Percentiles rank a stretch among this genome's conserved stretches.
Conservation (phyloP, 2,797 vertebrate genomes). For the Somateria mollissima region DNA sequence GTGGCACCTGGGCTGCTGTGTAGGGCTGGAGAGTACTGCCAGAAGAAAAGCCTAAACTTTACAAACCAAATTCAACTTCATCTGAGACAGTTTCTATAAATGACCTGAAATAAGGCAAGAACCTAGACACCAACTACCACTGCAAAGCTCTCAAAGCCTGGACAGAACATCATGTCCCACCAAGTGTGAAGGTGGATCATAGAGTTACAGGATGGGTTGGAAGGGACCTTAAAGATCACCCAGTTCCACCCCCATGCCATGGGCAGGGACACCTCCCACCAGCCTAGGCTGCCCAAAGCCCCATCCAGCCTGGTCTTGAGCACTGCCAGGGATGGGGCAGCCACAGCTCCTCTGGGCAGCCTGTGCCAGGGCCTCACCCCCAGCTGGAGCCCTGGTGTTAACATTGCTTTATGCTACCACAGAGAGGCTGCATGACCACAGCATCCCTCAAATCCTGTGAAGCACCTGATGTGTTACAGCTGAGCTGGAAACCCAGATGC, state of each 20-base stretch:
- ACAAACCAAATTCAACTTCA: neutral
- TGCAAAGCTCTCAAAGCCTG: neutral
- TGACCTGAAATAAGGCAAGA: neutral
- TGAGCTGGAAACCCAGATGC: neutral
- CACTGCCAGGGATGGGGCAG: no score
- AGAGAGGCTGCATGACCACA: neutral
- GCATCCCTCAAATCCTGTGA: fast-evolving
- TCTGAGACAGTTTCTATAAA: neutral
- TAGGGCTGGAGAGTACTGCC: neutral
- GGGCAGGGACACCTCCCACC: no score
- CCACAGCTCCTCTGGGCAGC: no score
- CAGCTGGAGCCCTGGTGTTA: neutral
- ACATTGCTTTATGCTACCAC: neutral
- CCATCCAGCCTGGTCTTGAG: no score
- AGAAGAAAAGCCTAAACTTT: neutral
- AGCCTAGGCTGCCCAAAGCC: no score
- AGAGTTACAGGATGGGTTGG: no score
- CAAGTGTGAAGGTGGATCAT: neutral
- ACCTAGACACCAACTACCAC: neutral
- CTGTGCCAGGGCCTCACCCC: no score
- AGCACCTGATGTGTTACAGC: neutral
- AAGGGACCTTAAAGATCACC: no score
- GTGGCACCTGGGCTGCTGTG: neutral
- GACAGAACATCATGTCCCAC: neutral
- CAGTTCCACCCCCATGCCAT: no score